Base-by-base conservation (phyloP, 2,113 vertebrate genomes). In the Hylia prasina region DNA sequence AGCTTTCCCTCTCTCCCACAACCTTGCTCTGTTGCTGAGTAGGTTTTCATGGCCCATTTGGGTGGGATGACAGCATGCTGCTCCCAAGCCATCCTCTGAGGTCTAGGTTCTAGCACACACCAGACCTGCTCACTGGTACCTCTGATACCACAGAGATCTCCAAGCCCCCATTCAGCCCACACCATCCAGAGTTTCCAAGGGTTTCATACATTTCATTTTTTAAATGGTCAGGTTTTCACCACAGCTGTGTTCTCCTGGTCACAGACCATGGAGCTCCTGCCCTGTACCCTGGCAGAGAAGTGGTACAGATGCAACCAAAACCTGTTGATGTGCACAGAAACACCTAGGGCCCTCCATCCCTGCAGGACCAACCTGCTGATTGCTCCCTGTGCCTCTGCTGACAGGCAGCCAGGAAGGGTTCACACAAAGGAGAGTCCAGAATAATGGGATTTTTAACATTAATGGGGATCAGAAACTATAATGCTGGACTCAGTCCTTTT, bases 21-120 rank as follows among this genome's bases (percentile, higher is more conserved):
- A 0, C 9, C 35, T 79, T 50, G 39, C 47, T 54, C 25, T 53
- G 64, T 18, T 44, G 40, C 37, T 47, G 28, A 79, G 44, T 19
- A 45, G 60, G 30, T 75, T 33, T 84, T 27, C 4, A 2, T 4
- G 21, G 39, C 51, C 28, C 4, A 0, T 51, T 56, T 35, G 22
- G 27, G 27, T 39, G 77, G 11, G 23, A 31, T 17, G n/a, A 10
- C 19, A 40, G 33, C 23, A 31, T 0, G 0, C 39, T 66, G 68
- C 31, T 73, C 45, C 30, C 54, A 44, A 56, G 14, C 23, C 63
- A 64, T 9, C 42, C 42, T 69, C 19, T 76, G 20, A 53, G 22
- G 7, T 39, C 51, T 27, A 7, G 44, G 14, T 2, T 79, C 30
- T 76, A 54, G 54, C 54, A 77, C 15, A 19, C 15, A 35, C 28